Evolutionary conservation across 2,113 vertebrate genomes (phyloP).

Genomic region (Malurus alboscapulatus): DNA sequence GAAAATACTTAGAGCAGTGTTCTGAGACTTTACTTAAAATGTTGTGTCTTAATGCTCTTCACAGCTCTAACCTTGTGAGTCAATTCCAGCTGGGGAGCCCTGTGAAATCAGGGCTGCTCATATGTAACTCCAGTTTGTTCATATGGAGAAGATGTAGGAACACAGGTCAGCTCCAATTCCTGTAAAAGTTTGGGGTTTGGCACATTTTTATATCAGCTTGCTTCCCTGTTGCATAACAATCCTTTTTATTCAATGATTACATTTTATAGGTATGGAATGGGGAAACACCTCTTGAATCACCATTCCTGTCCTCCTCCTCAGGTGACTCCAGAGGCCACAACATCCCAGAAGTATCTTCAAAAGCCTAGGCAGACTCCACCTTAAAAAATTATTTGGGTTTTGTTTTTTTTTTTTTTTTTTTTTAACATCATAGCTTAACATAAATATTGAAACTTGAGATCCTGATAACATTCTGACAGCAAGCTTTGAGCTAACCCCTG

Average conservation of each 20-base stretch:
- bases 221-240: not conserved
- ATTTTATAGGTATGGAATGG: not conserved
- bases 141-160: rapidly evolving
- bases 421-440: not conserved
- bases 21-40: not conserved
- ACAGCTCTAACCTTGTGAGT: not conserved
- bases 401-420: not conserved
- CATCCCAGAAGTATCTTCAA: not conserved
- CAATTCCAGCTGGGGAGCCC: not conserved
- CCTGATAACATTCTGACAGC: not conserved
- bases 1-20: not conserved
- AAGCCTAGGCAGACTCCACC: not conserved
- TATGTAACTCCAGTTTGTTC: not conserved
- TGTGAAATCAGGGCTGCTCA: not conserved
- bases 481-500: not conserved
- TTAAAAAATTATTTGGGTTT: not conserved
- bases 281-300: not conserved
- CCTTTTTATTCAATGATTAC: not conserved
- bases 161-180: not conserved
- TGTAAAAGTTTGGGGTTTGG: not conserved
- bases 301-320: not conserved
- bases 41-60: not conserved
- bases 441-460: not conserved
- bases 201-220: not conserved
- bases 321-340: not conserved